phyloP scores from a whole-genome alignment of 2,113 vertebrate species.

The Campylorhamphus procurvoides region DNA sequence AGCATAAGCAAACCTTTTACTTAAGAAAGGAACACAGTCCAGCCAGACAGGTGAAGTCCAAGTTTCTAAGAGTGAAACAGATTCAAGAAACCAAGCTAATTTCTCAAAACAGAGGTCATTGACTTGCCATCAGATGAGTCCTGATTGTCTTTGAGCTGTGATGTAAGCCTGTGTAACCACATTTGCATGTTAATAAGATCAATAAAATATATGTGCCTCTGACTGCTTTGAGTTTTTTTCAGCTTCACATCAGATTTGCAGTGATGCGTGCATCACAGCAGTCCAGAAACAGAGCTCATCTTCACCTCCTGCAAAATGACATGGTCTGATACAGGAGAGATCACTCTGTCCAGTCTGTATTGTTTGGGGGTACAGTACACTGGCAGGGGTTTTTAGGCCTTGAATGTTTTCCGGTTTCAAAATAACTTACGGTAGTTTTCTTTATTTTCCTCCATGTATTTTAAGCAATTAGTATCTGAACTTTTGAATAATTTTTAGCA shows the following conservation, averaged over 20 bases:
- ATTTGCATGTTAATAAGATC: no score
- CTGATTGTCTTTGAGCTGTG: background rate
- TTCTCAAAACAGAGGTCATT: background rate
- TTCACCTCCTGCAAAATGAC: background rate
- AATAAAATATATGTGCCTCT: background rate
- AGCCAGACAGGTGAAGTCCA: background rate
- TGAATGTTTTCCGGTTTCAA: background rate
- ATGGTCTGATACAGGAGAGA: background rate
- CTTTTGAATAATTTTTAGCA: background rate
- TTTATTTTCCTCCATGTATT: background rate
- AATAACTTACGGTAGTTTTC: background rate
- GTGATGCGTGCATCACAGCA: accelerated
- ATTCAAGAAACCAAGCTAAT: background rate
- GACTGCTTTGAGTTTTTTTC: background rate
- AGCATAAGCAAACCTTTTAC: background rate
- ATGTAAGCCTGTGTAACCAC: background rate
- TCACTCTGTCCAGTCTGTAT: background rate
- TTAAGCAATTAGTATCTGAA: background rate
- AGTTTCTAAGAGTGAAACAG: background rate
- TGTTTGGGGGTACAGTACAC: background rate
- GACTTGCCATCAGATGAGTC: background rate
- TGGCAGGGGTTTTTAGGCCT: accelerated
- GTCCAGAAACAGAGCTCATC: background rate
- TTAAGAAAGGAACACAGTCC: background rate
- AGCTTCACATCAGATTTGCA: background rate